These are phyloP conservation scores for Bucorvus abyssinicus DNA, from an alignment of 2,797 vertebrate genomes.

Conservation along the genomic window DNA sequence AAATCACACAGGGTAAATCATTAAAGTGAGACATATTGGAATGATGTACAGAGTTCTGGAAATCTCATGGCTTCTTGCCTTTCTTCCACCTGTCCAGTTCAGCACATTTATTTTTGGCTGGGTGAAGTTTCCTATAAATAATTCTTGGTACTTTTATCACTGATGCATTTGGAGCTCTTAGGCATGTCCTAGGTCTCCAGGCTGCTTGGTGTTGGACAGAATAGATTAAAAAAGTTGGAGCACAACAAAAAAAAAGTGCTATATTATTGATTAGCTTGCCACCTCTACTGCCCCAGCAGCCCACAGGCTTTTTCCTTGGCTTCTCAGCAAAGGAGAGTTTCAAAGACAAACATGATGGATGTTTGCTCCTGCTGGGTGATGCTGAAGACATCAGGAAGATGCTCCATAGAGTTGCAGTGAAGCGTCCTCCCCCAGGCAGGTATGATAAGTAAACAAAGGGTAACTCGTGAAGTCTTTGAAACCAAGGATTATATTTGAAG, in stretches of 20 bases:
- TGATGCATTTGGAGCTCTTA: not conserved
- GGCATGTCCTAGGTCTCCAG: fast-evolving
- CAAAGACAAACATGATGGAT: not conserved
- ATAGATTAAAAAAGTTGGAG: not conserved
- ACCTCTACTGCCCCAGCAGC: not conserved
- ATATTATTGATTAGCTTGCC: not conserved
- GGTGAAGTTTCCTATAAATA: not conserved
- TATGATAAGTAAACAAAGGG: not conserved
- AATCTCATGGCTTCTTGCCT: not conserved
- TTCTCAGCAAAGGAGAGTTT: not conserved
- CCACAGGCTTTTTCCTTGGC: not conserved
- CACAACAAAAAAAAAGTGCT: not conserved
- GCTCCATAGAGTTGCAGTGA: not conserved
- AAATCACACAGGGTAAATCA: not conserved
- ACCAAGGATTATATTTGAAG: not conserved
- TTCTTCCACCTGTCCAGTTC: not conserved
- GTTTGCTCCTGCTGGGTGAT: not conserved
- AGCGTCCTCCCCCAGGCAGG: not conserved
- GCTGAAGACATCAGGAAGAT: not conserved
- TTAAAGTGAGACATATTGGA: not conserved
- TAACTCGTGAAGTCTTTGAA: not conserved
- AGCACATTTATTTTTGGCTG: not conserved
- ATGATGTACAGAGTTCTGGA: not conserved
- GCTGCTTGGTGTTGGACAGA: not conserved
- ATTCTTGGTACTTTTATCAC: not conserved